Evolutionary conservation across 2,113 vertebrate genomes (phyloP).

Genomic region (Sarotherodon lohbergeri): DNA sequence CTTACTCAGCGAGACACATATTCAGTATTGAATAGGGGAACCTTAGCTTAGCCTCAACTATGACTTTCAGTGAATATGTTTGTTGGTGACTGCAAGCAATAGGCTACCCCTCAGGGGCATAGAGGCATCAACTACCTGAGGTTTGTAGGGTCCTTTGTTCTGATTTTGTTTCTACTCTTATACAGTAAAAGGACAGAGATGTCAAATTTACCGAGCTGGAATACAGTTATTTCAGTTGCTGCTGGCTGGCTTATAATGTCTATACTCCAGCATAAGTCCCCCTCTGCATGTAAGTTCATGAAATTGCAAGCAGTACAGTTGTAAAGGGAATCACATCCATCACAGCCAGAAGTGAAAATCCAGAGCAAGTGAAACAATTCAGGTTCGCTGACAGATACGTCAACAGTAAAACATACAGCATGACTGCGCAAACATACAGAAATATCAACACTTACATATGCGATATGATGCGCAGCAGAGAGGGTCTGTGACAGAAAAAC

Average conservation of each 20-base stretch:
- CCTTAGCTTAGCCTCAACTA: neutral
- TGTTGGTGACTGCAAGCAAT: neutral
- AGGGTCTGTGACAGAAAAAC: neutral
- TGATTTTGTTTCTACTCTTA: neutral
- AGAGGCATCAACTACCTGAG: neutral
- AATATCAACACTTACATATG: neutral
- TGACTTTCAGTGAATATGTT: neutral
- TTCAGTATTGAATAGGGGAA: neutral
- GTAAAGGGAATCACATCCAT: neutral
- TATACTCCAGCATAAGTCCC: neutral
- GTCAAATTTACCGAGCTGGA: neutral
- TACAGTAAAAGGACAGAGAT: neutral
- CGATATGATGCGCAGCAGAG: neutral
- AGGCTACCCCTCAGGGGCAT: neutral
- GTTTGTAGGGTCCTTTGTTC: neutral
- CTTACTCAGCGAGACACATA: neutral
- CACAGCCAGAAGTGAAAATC: neutral
- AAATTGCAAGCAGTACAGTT: neutral
- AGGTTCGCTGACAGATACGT: neutral
- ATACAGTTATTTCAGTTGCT: neutral
- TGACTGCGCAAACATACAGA: neutral
- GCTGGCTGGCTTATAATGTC: neutral
- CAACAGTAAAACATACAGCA: neutral
- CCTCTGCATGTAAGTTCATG: accelerated
- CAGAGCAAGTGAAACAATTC: neutral